Percentiles rank a stretch among this genome's conserved stretches.
Evolutionary conservation across 2,888 invertebrate species (phyloP).

Genomic region (Scaptomyza polygonia): DNA sequence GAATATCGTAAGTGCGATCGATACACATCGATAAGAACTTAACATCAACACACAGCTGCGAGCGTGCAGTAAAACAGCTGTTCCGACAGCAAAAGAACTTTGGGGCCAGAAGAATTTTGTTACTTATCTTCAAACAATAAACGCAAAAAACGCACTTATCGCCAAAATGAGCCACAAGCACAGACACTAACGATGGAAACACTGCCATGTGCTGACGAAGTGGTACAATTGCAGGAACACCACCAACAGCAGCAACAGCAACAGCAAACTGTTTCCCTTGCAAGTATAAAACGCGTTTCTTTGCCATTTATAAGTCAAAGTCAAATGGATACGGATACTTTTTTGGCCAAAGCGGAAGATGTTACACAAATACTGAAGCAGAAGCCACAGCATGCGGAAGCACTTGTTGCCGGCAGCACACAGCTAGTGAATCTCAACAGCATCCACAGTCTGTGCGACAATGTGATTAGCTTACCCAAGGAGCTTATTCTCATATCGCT

Average conservation of each 20-base stretch:
- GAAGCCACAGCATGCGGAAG: slow-evolving; percentile 40
- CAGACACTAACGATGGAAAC: slow-evolving; percentile 52
- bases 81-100: slow-evolving; percentile 29
- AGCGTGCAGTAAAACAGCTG: slow-evolving; percentile 56
- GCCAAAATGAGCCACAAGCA: slow-evolving; percentile 41
- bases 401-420: slow-evolving; percentile 15
- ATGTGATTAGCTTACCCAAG: slow-evolving; percentile 70
- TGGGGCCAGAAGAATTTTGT: slow-evolving; percentile 19
- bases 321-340: slow-evolving; percentile 33
- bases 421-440: slow-evolving; percentile 67
- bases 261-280: slow-evolving; percentile 25
- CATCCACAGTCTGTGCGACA: slow-evolving; percentile 63
- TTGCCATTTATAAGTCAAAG: slow-evolving; percentile 37
- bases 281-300: slow-evolving; percentile 47
- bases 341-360: slow-evolving; percentile 27
- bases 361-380: slow-evolving; percentile 40
- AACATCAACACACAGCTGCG: slow-evolving; percentile 30
- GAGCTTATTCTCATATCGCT: slow-evolving; percentile 79
- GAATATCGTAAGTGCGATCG: slow-evolving; percentile 18
- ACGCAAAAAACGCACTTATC: slow-evolving; percentile 12
- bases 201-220: slow-evolving; percentile 49
- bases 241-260: slow-evolving; percentile 35
- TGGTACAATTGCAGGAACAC: slow-evolving; percentile 39
- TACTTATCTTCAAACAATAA: slow-evolving; percentile 39
- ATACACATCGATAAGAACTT: slow-evolving; percentile 16